Conservation (phyloP, 2,113 vertebrate species). For the Colossoma macropomum region DNA sequence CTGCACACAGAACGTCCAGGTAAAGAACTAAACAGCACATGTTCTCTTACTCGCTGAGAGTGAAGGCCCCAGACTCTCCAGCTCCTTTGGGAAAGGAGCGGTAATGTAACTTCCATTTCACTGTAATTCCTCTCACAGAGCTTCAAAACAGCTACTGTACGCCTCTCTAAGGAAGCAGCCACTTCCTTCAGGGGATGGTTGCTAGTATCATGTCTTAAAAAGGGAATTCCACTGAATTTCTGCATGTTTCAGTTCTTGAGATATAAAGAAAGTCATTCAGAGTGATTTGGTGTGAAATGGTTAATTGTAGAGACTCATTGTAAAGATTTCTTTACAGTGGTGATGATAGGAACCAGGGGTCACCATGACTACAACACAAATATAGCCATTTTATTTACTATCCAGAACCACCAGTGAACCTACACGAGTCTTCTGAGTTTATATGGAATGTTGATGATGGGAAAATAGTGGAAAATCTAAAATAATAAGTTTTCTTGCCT, state of each 20-base stretch:
- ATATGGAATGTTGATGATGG: too few relatives aligned
- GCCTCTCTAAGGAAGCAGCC: neutral
- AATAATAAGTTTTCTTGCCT: too few relatives aligned
- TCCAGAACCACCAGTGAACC: too few relatives aligned
- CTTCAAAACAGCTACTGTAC: neutral
- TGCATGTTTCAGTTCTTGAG: neutral
- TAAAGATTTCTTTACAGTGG: neutral
- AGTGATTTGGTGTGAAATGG: neutral
- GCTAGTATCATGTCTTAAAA: neutral
- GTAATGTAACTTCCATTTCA: slow-evolving; percentile 53
- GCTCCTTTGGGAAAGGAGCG: slow-evolving; percentile 49
- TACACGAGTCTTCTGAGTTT: too few relatives aligned
- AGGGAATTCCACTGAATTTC: neutral
- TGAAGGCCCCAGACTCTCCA: slow-evolving; percentile 23
- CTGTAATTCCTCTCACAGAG: neutral
- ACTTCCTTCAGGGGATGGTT: neutral
- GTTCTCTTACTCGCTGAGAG: slow-evolving; percentile 24
- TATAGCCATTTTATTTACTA: too few relatives aligned
- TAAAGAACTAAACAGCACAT: slow-evolving; percentile 20
- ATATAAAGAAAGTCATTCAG: neutral
- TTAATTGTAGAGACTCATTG: too few relatives aligned
- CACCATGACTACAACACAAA: neutral
- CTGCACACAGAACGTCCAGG: neutral
- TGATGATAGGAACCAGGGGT: neutral
- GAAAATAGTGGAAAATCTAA: too few relatives aligned